Percentiles rank a stretch among this genome's conserved stretches.
phyloP scores from a whole-genome alignment of 1,140 invertebrate genomes.

The Sesamia nonagrioides region DNA sequence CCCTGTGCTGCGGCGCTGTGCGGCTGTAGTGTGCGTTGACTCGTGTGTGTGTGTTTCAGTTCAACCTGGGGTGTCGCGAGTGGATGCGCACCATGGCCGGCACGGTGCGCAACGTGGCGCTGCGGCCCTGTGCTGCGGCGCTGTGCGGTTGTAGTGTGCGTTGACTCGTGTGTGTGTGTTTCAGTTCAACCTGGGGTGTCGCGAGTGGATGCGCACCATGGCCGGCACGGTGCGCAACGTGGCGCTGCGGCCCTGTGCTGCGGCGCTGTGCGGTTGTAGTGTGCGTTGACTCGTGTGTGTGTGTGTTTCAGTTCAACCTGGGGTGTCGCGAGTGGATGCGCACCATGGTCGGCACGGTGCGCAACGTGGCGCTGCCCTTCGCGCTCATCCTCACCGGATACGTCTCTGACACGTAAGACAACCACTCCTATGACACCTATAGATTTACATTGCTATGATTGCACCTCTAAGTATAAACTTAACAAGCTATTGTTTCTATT shows the following conservation, averaged over 20 bases:
- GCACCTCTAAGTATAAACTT: no score
- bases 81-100: constrained; percentile 92
- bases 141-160: background rate
- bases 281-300: background rate
- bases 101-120: constrained; percentile 90
- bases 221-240: constrained; percentile 91
- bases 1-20: background rate
- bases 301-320: constrained; percentile 69
- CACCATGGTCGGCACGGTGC: constrained; percentile 91
- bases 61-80: constrained; percentile 83
- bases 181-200: constrained; percentile 78
- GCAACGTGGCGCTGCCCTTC: constrained; percentile 91
- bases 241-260: no score
- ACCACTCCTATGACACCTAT: no score
- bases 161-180: constrained; percentile 38
- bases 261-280: background rate
- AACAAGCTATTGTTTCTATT: no score
- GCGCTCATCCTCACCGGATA: constrained; percentile 90
- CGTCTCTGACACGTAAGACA: constrained; percentile 89
- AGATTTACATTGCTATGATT: no score
- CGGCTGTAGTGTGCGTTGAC: no score
- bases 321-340: constrained; percentile 89
- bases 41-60: constrained; percentile 61
- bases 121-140: no score
- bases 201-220: constrained; percentile 90